These are phyloP conservation scores for Criorhina ranunculi DNA, from an alignment of 2,888 invertebrate species.

Conservation along the genomic window DNA sequence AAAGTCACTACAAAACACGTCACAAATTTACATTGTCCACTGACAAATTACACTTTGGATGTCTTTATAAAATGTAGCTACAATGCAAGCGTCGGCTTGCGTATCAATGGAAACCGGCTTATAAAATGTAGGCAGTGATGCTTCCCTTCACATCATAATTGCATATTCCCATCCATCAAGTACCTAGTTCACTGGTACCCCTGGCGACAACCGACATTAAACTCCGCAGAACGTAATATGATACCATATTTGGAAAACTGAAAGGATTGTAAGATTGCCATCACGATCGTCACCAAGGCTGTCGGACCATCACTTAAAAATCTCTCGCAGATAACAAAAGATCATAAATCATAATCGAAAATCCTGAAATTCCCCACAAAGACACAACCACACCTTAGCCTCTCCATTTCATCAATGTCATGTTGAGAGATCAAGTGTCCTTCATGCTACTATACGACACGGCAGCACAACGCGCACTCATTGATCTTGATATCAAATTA, in stretches of 20 bases:
- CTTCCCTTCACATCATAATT: too few species aligned
- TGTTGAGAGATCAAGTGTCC: constrained; percentile 11
- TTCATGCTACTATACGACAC: not conserved
- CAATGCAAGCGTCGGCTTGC: too few species aligned
- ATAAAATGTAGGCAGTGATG: too few species aligned
- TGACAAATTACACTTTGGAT: too few species aligned
- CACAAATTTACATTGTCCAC: too few species aligned
- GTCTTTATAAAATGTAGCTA: too few species aligned
- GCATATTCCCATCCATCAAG: too few species aligned
- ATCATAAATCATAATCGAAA: constrained; percentile 43
- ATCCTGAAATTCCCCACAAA: not conserved
- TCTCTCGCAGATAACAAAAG: constrained; percentile 10
- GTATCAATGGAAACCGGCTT: too few species aligned
- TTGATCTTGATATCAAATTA: constrained; percentile 36
- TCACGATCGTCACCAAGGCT: constrained; percentile 31
- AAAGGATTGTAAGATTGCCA: constrained; percentile 1
- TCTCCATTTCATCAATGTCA: constrained; percentile 29
- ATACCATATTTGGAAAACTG: not conserved
- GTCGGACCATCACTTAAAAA: constrained; percentile 17
- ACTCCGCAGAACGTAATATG: too few species aligned
- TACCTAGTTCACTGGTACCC: too few species aligned
- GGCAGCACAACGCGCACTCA: constrained; percentile 20
- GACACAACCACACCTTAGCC: not conserved
- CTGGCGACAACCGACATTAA: too few species aligned
- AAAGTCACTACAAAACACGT: too few species aligned